These are phyloP conservation scores for Arremon aurantiirostris DNA, from an alignment of 2,797 vertebrate species.

Conservation along the genomic window DNA sequence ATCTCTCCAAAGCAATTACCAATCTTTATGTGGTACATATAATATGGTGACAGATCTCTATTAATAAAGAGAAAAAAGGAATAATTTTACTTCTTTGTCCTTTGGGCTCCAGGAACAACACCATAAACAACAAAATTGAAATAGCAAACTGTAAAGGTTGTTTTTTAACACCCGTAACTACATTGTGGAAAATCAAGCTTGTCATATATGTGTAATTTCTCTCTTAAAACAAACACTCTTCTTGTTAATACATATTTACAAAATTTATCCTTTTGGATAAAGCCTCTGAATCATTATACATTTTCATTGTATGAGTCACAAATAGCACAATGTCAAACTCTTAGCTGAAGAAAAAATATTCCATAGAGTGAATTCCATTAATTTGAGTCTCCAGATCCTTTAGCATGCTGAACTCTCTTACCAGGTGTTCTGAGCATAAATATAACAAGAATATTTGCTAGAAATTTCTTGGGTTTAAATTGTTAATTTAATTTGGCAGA, in stretches of 20 bases:
- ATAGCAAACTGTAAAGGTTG: not conserved
- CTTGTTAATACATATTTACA: not conserved
- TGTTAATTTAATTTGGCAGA: not conserved
- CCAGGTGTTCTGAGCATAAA: not conserved
- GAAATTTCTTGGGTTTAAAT: not conserved
- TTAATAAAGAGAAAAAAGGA: not conserved
- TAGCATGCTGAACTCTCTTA: not conserved
- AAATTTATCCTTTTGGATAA: not conserved
- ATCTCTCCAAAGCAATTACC: slow-evolving; percentile 10
- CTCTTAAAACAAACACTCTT: not conserved
- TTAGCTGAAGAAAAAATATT: not conserved
- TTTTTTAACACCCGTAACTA: not conserved
- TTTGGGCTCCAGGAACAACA: not conserved
- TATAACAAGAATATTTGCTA: not conserved
- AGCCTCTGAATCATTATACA: not conserved
- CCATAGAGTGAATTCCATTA: not conserved
- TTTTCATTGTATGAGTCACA: not conserved
- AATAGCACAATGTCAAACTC: not conserved
- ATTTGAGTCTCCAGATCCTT: not conserved
- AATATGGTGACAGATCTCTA: not conserved
- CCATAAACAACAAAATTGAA: not conserved
- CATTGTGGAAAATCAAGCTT: not conserved
- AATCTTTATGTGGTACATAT: not conserved
- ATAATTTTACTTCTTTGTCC: not conserved
- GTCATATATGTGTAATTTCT: not conserved